Evolutionary conservation across 2,797 vertebrate genomes (phyloP).

Genomic region (Hirundo rustica): DNA sequence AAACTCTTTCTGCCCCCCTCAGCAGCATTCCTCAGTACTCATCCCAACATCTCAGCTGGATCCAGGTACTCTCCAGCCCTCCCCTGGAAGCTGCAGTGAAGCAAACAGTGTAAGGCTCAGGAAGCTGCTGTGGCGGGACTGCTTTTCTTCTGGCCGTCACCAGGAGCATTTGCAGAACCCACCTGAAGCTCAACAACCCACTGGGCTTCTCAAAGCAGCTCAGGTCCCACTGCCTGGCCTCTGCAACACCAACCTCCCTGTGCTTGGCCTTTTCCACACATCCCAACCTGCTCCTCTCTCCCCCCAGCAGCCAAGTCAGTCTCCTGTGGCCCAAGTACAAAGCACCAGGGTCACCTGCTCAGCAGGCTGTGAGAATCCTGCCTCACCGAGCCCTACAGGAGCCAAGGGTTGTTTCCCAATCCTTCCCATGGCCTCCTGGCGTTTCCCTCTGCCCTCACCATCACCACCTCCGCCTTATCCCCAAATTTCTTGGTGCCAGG

Average conservation of each 20-base stretch:
- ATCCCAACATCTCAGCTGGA: background rate
- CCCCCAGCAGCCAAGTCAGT: background rate
- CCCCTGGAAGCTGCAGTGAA: background rate
- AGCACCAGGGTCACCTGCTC: fast-evolving
- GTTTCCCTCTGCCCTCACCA: background rate
- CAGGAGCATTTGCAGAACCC: background rate
- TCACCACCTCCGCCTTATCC: fast-evolving
- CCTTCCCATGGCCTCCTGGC: background rate
- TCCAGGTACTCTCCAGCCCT: background rate
- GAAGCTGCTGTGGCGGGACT: background rate
- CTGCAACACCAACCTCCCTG: background rate
- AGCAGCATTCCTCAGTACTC: background rate
- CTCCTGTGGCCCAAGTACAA: background rate
- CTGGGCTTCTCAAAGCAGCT: background rate
- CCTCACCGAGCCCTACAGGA: background rate
- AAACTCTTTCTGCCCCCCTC: background rate
- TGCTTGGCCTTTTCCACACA: background rate
- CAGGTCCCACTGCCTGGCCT: background rate
- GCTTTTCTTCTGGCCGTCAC: background rate
- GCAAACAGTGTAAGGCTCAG: background rate
- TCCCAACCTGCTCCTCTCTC: background rate
- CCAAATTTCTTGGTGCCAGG: fast-evolving
- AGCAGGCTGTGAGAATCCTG: background rate
- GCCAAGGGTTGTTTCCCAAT: background rate
- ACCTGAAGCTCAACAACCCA: background rate